Conservation (phyloP, 2,113 vertebrate species). For the Rhinichthys klamathensis region DNA sequence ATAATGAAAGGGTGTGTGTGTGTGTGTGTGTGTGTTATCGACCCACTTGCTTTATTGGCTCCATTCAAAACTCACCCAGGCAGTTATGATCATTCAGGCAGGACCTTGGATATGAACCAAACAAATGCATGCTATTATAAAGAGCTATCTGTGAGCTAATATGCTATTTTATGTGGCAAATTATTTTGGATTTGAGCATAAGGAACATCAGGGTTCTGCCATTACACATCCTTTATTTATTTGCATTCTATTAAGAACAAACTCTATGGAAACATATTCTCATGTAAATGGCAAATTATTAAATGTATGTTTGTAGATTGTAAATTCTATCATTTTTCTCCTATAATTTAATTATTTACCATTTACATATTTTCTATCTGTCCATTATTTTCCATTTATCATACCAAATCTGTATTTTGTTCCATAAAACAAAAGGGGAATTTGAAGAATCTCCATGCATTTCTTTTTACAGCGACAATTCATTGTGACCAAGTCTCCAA, state of each 20-base stretch:
- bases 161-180: slow-evolving; percentile 66
- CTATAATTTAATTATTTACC: too few relatives aligned
- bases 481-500: neutral
- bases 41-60: slow-evolving; percentile 70
- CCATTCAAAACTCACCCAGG: slow-evolving; percentile 60
- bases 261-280: neutral
- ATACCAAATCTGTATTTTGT: neutral
- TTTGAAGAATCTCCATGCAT: neutral
- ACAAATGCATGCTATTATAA: slow-evolving; percentile 55
- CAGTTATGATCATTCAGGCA: slow-evolving; percentile 57
- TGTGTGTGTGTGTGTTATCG: slow-evolving; percentile 58
- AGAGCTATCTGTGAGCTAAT: slow-evolving; percentile 63
- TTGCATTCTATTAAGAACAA: slow-evolving; percentile 40
- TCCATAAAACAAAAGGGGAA: neutral
- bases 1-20: slow-evolving; percentile 43
- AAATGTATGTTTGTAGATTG: too few relatives aligned
- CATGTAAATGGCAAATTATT: too few relatives aligned
- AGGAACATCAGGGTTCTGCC: slow-evolving; percentile 57
- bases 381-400: too few relatives aligned
- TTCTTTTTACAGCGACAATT: neutral
- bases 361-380: too few relatives aligned
- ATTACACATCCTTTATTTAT: slow-evolving; percentile 38
- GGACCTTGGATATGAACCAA: slow-evolving; percentile 67
- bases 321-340: too few relatives aligned
- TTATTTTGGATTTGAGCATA: slow-evolving; percentile 68